Evolutionary conservation across 1,140 invertebrate genomes (phyloP), one percentile per base, ranked within the genome.

Genomic region (Zophobas morio): DNA sequence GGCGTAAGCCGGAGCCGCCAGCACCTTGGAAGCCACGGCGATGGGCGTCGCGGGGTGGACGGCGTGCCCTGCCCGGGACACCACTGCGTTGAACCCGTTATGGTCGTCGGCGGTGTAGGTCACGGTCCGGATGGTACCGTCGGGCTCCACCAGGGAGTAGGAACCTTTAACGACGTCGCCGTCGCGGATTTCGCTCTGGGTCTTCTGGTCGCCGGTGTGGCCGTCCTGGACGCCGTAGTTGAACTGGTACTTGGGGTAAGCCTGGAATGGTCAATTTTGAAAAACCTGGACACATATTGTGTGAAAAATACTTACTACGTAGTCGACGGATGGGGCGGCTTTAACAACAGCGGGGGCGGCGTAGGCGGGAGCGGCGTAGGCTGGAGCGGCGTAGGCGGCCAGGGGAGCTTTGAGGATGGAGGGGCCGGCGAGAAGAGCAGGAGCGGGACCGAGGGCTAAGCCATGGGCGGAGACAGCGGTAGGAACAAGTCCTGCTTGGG

Each of bases 181-280:
- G 33, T 87, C 83, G 6, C 86, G 81, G 71, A 84, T 85, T 74
- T 88, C 87, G 82, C 85, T 85, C 1, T 84, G 84, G 1, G 86
- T 84, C 77, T 88, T 87, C 0, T 84, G 82, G 57, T 88, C 87
- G 0, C 88, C 86, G 42, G 84, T 89, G 79, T 83, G 85, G 1
- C 86, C 84, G 49, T 87, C 87, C 1, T 82, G 76, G 2, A 87
- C 87, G 0, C 86, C 86, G 54, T 87, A 87, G 60, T 87, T 86
- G 51, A 86, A 87, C 39, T 77, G 53, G 54, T 77, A 77, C 34
- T 73, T 77, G 20, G 76, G 76, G 33, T 77, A 77, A 6, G 76
- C 76, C 76, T 77, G 70, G n/a, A 76, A 76, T 40, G 1, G 42
- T 63, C 40, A 34, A n/a, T 37, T 74, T 0, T n/a, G 6, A 32